These are phyloP conservation scores for Drosophila nigromelanica DNA, from an alignment of 1,140 invertebrate genomes.

Conservation along the genomic window DNA sequence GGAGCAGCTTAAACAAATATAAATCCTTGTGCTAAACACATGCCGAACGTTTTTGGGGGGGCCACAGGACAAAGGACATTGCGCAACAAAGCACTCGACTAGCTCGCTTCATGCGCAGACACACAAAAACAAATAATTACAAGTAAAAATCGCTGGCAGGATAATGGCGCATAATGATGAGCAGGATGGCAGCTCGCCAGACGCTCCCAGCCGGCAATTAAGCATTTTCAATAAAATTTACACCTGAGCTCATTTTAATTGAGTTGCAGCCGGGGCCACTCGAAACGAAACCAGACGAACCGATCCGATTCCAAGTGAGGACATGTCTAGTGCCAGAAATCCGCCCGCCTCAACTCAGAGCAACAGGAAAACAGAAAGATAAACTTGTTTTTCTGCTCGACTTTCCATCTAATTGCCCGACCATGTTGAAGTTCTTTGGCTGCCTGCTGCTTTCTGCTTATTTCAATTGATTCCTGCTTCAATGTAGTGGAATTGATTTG, in stretches of 20 bases:
- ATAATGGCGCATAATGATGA: slow-evolving; percentile 75
- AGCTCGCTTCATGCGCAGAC: slow-evolving; percentile 58
- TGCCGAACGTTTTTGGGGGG: slow-evolving; percentile 27
- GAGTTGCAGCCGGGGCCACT: slow-evolving; percentile 69
- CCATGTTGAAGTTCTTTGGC: slow-evolving; percentile 35
- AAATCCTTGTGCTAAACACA: slow-evolving; percentile 60
- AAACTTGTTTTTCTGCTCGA: slow-evolving; percentile 68
- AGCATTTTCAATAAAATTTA: slow-evolving; percentile 83
- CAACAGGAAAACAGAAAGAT: slow-evolving; percentile 43
- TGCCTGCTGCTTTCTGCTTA: slow-evolving; percentile 21
- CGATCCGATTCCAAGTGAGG: slow-evolving; percentile 15
- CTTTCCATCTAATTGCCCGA: slow-evolving; percentile 74
- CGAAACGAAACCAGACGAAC: slow-evolving; percentile 60
- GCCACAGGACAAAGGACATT: slow-evolving; percentile 64
- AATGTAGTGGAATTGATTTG: slow-evolving; percentile 82
- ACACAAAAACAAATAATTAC: slow-evolving; percentile 79
- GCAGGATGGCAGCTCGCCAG: slow-evolving; percentile 35
- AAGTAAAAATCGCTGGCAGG: slow-evolving; percentile 76
- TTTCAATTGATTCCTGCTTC: slow-evolving; percentile 77
- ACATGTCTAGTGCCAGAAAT: slow-evolving; percentile 38
- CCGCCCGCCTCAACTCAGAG: not conserved
- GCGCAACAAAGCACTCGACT: slow-evolving; percentile 56
- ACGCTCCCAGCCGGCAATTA: slow-evolving; percentile 66
- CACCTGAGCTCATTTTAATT: slow-evolving; percentile 83
- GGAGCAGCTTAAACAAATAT: slow-evolving; percentile 76